Evolutionary conservation across 1,140 invertebrate species (phyloP), one percentile per base, ranked within the genome.

Genomic region (Zophobas atratus): DNA sequence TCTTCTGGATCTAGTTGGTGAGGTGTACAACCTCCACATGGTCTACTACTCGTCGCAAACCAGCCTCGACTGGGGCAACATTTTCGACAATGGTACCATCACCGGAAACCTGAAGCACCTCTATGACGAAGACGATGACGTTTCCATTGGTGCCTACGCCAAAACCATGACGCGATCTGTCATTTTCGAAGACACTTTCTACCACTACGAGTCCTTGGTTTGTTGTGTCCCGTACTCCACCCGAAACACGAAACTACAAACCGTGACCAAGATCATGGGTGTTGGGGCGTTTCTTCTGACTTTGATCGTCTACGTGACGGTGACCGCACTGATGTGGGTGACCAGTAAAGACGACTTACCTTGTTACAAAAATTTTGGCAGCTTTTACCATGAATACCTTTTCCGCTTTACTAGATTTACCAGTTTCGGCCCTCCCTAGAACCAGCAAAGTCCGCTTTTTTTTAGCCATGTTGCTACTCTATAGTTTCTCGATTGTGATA

Each of bases 391-490:
- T 80, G 38, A 74, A 77, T 48, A 51, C 70, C 2, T 79, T 70
- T 34, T 36, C 38, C 6, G 33, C 73, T 1, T 70, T 80, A 36
- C 36, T 80, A 6, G 67, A 71, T 8, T 76, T 78, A 2, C n/a
- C 77, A 1, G 48, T 82, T 5, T 2, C 4, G 4, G 71, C 75
- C 38, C 63, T 56, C 41, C 60, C 77, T 1, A 35, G 20, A 49
- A 32, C 49, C 1, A 60, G 43, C 32, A 77, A 46, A 6, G 35
- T 80, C 2, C 49, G 82, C 20, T 51, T 83, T 33, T 46, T 83
- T 8, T 76, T 82, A 33, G 48, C 80, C 33, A 33, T 80, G 1
- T 80, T 81, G 79, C 53, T 81, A 1, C 34, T 82, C n/a, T 79
- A 34, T 35, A 70, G 49, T 70, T 78, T 82, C 38, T 76, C 63